Evolutionary conservation across 2,113 vertebrate species (phyloP).

Genomic region (Corythoichthys haematopterus): DNA sequence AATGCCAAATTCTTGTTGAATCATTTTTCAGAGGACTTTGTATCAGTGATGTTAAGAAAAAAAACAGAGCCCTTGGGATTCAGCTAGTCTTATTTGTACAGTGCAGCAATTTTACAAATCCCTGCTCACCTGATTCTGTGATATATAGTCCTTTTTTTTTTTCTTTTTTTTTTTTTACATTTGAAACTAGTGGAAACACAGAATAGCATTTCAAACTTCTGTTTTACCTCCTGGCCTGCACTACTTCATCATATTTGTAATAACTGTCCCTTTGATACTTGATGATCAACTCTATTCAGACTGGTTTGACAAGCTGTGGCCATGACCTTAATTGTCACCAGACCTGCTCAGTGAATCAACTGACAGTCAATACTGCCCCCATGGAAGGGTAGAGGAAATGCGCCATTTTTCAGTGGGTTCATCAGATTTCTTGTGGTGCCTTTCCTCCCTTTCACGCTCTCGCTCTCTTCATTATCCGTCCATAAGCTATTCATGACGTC

Average conservation of each 20-base stretch:
- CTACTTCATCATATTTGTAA: constrained; percentile 42
- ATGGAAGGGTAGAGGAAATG: constrained; percentile 62
- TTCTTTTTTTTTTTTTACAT: constrained; percentile 34
- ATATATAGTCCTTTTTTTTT: neutral
- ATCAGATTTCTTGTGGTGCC: constrained; percentile 39
- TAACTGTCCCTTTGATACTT: constrained; percentile 35
- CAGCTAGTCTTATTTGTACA: constrained; percentile 24
- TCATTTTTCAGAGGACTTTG: constrained; percentile 41
- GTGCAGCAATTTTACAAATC: constrained; percentile 39
- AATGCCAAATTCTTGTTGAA: constrained; percentile 44
- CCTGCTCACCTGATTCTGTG: constrained; percentile 36
- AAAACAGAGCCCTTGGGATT: constrained; percentile 27
- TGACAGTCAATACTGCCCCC: constrained; percentile 65
- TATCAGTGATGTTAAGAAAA: constrained; percentile 31
- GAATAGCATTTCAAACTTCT: constrained; percentile 18
- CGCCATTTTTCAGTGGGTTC: constrained; percentile 41
- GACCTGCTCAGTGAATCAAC: constrained; percentile 30
- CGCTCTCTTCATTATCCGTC: constrained; percentile 56
- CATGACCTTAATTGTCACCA: constrained; percentile 46
- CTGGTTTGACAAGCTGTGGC: constrained; percentile 43
- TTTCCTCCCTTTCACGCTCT: constrained; percentile 18
- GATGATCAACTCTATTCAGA: constrained; percentile 39
- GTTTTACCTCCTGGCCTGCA: constrained; percentile 37
- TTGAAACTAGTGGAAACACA: constrained; percentile 23
- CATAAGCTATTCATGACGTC: constrained; percentile 47